These are phyloP conservation scores for Stegastes partitus DNA, from an alignment of 2,113 vertebrate species.

Conservation along the genomic window DNA sequence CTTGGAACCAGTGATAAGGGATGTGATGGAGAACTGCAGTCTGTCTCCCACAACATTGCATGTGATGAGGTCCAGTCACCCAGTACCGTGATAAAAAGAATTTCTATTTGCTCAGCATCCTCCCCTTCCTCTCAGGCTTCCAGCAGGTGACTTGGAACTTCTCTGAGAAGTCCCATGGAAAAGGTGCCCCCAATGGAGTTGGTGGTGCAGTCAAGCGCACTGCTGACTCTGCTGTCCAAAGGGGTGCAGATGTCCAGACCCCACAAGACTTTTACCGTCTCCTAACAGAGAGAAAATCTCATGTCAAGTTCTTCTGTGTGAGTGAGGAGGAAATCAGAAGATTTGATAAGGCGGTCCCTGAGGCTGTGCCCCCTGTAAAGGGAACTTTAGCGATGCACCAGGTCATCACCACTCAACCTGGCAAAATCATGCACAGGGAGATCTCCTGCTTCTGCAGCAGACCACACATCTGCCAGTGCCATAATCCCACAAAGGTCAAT, in stretches of 20 bases:
- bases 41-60: background rate
- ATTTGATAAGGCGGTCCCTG: background rate
- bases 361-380: no score
- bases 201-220: background rate
- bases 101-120: background rate
- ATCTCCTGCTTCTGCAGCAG: no score
- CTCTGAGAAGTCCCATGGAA: background rate
- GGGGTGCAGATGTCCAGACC: background rate
- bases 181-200: background rate
- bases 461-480: background rate
- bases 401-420: no score
- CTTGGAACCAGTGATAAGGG: conserved; percentile 2
- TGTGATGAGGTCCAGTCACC: background rate
- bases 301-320: background rate
- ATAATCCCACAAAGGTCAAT: background rate
- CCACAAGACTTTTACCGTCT: background rate
- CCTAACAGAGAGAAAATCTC: background rate
- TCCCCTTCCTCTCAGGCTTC: background rate
- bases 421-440: no score
- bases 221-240: background rate
- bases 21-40: background rate
- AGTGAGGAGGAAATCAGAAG: background rate
- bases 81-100: background rate
- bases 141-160: background rate
- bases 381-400: no score